Evolutionary conservation across 2,113 vertebrate genomes (phyloP).

Genomic region (Vulpes lagopus): DNA sequence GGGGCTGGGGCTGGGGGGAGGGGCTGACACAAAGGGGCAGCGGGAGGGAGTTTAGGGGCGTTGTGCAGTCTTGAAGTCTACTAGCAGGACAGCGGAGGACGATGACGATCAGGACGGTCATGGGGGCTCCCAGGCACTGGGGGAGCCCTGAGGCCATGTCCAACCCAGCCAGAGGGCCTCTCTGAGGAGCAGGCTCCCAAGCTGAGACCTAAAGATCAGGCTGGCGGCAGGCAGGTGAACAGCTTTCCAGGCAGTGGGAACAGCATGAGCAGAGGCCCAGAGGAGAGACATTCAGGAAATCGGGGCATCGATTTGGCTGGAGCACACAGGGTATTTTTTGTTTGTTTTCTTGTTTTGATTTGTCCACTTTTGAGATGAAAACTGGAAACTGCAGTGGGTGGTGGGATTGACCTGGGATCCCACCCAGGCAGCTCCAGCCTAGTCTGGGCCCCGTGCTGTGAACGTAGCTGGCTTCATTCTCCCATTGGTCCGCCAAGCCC

Average conservation of each 20-base stretch:
- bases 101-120: accelerated
- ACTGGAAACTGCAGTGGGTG: too few relatives aligned
- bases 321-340: neutral
- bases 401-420: neutral
- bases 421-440: neutral
- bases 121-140: neutral
- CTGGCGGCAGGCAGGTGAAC: neutral
- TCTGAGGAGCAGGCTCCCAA: neutral
- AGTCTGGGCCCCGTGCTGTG: neutral
- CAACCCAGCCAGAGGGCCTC: neutral
- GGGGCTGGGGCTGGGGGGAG: neutral
- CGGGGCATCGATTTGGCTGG: neutral
- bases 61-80: neutral
- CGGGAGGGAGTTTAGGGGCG: neutral
- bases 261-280: neutral
- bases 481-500: too few relatives aligned
- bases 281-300: neutral
- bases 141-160: neutral
- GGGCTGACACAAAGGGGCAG: neutral
- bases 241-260: neutral
- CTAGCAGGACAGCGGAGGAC: neutral
- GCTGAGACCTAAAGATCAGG: neutral
- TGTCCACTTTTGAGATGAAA: neutral
- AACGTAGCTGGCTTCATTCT: neutral
- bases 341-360: neutral